Evolutionary conservation across 1,140 invertebrate species (phyloP).

Genomic region (Camponotus floridanus): DNA sequence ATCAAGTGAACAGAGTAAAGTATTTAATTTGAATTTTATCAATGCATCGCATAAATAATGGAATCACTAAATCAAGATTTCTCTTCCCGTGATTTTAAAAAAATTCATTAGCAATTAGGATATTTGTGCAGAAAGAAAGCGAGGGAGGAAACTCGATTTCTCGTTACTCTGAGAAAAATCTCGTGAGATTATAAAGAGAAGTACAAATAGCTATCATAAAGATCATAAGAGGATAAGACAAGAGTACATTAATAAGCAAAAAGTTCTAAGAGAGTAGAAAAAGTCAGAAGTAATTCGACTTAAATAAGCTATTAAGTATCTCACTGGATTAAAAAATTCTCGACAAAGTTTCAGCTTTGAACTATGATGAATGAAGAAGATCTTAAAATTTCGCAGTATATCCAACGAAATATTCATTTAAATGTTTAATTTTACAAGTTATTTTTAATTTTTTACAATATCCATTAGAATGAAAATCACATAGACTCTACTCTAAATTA

Average conservation of each 20-base stretch:
- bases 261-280: neutral
- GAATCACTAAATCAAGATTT: constrained; percentile 20
- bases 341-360: neutral
- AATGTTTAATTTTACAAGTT: neutral
- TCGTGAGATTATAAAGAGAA: neutral
- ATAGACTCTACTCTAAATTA: neutral
- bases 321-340: neutral
- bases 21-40: constrained; percentile 12
- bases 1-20: neutral
- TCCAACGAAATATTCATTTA: neutral
- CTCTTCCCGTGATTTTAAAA: neutral
- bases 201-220: neutral
- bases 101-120: neutral
- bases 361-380: neutral
- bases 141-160: neutral
- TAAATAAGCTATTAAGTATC: neutral
- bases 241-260: neutral
- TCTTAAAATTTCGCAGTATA: neutral
- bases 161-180: neutral
- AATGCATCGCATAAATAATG: constrained; percentile 26
- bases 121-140: neutral
- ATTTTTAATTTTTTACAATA: neutral
- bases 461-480: neutral
- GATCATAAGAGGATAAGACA: neutral
- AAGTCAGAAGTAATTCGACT: neutral